Percentiles rank a stretch among this genome's conserved stretches.
phyloP scores from a whole-genome alignment of 1,140 invertebrate genomes.

The Conopomorpha cramerella region DNA sequence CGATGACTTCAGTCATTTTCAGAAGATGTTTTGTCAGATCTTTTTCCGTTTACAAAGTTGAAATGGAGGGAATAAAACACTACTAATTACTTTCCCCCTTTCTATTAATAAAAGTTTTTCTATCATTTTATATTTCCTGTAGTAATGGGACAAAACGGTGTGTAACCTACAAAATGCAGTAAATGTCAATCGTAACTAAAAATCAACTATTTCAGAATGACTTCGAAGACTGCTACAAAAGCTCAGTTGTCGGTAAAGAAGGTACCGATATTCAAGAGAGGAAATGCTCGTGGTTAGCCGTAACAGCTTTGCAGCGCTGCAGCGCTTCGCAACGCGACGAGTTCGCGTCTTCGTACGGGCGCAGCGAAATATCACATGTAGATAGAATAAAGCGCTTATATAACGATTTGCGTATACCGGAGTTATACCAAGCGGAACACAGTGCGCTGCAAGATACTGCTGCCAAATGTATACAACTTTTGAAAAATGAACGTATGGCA shows the following conservation, averaged over 20 bases:
- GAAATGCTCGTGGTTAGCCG: slow-evolving; percentile 87
- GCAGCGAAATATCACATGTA: slow-evolving; percentile 65
- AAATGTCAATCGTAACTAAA: no score
- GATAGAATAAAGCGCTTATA: slow-evolving; percentile 74
- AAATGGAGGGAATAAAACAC: no score
- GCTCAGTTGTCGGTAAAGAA: slow-evolving; percentile 73
- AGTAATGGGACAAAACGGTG: no score
- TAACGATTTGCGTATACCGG: slow-evolving; percentile 70
- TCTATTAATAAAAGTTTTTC: background rate
- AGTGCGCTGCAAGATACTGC: no score
- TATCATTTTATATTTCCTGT: background rate
- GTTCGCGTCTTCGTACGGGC: slow-evolving; percentile 74
- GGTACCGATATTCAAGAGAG: slow-evolving; percentile 84
- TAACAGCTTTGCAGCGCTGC: slow-evolving; percentile 75
- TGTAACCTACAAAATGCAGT: no score
- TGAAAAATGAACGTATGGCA: no score
- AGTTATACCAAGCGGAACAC: slow-evolving; percentile 63
- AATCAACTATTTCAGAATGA: slow-evolving; percentile 66
- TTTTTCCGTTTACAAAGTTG: background rate
- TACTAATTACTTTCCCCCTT: no score
- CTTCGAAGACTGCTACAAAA: slow-evolving; percentile 82
- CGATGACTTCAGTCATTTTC: background rate
- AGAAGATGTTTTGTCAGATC: background rate
- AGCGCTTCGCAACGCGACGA: slow-evolving; percentile 66
- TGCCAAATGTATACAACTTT: no score